These are phyloP conservation scores for Blastobasis adustella DNA, from an alignment of 2,888 invertebrate species.

Conservation along the genomic window DNA sequence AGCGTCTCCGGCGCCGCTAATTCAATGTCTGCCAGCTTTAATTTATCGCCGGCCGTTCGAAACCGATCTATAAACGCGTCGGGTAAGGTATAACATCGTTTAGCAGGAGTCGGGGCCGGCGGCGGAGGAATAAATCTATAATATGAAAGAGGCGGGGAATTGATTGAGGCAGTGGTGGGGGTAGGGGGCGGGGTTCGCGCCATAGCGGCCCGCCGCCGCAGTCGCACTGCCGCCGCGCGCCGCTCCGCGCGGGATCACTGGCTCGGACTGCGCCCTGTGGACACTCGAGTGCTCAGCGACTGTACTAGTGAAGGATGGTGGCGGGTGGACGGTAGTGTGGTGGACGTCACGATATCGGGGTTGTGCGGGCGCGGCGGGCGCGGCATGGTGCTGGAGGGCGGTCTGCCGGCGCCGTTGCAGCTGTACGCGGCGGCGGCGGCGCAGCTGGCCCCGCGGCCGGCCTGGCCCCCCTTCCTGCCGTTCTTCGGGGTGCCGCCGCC, in stretches of 20 bases:
- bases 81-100: slow-evolving; percentile 69
- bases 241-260: slow-evolving; percentile 18
- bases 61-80: slow-evolving; percentile 56
- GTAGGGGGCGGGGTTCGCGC: slow-evolving; percentile 53
- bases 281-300: too few species aligned
- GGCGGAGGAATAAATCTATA: slow-evolving; percentile 71
- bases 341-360: slow-evolving; percentile 49
- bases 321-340: slow-evolving; percentile 31
- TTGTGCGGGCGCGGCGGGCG: slow-evolving; percentile 26
- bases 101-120: slow-evolving; percentile 48
- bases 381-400: slow-evolving; percentile 79
- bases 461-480: slow-evolving; percentile 77
- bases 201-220: slow-evolving; percentile 47
- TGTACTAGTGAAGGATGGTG: neutral
- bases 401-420: slow-evolving; percentile 81
- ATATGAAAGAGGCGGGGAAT: slow-evolving; percentile 72
- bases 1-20: slow-evolving; percentile 55
- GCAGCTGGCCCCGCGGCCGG: slow-evolving; percentile 70
- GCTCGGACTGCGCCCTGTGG: too few species aligned
- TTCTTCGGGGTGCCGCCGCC: slow-evolving; percentile 77
- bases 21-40: slow-evolving; percentile 67
- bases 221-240: slow-evolving; percentile 26
- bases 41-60: slow-evolving; percentile 61
- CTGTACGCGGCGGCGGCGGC: slow-evolving; percentile 82
- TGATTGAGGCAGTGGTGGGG: slow-evolving; percentile 55